Conservation (phyloP, 1,140 invertebrate species). For the Scaptomyza graminum region DNA sequence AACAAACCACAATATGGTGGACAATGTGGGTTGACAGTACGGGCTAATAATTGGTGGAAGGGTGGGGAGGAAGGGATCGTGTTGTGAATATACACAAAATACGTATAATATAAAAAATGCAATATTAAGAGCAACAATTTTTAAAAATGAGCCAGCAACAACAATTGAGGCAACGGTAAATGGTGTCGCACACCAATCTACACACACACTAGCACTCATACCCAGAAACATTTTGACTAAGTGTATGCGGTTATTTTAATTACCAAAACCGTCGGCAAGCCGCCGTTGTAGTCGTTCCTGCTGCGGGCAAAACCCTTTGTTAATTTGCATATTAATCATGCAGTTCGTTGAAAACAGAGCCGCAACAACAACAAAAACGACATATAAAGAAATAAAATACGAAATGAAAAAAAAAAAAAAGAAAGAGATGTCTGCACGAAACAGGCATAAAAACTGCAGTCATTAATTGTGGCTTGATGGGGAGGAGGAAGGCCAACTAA, state of each 20-base stretch:
- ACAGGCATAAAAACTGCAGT: slow-evolving; percentile 48
- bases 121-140: slow-evolving; percentile 77
- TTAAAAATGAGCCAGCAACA: slow-evolving; percentile 67
- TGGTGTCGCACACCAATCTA: slow-evolving; percentile 33
- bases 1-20: slow-evolving; percentile 48
- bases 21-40: slow-evolving; percentile 24
- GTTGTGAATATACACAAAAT: slow-evolving; percentile 41
- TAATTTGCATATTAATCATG: slow-evolving; percentile 83
- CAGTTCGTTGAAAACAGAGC: slow-evolving; percentile 55
- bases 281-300: slow-evolving; percentile 40
- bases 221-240: slow-evolving; percentile 62
- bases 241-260: slow-evolving; percentile 81
- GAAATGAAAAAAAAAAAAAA: not conserved
- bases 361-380: slow-evolving; percentile 6
- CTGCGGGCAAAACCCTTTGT: slow-evolving; percentile 78
- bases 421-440: slow-evolving; percentile 8
- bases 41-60: too few species aligned
- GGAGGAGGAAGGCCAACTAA: not conserved
- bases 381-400: slow-evolving; percentile 1
- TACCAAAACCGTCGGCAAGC: slow-evolving; percentile 73
- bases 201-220: slow-evolving; percentile 28
- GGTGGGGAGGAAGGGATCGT: slow-evolving; percentile 5
- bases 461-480: slow-evolving; percentile 57
- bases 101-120: slow-evolving; percentile 78
- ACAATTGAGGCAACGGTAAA: slow-evolving; percentile 45